phyloP scores from a whole-genome alignment of 2,113 vertebrate species.

The Acanthochromis polyacanthus region DNA sequence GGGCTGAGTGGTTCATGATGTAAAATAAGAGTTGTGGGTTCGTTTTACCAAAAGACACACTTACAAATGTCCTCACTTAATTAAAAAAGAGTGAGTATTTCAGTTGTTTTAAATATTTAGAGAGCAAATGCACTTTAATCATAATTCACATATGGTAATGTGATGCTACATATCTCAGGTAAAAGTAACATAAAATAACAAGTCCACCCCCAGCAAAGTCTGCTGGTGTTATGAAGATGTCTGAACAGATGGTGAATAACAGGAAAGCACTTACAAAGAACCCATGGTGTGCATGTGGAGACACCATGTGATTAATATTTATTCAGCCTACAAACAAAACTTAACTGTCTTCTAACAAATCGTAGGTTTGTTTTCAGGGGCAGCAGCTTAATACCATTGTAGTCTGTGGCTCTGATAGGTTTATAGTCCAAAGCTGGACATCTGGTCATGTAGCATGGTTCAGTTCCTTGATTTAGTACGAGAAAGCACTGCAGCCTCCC shows the following conservation, averaged over 20 bases:
- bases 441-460: not conserved
- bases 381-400: too few species aligned
- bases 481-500: not conserved
- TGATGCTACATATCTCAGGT: not conserved
- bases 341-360: not conserved
- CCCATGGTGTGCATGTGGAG: constrained; percentile 38
- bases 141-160: not conserved
- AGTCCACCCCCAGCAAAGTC: not conserved
- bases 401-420: not conserved
- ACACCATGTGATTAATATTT: constrained; percentile 53
- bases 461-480: too few species aligned
- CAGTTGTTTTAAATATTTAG: not conserved
- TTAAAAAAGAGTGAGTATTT: not conserved
- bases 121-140: not conserved
- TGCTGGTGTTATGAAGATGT: not conserved
- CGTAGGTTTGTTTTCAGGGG: not conserved
- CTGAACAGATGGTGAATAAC: not conserved
- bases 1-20: not conserved
- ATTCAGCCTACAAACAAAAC: constrained; percentile 18
- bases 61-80: not conserved
- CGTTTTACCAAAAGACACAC: not conserved
- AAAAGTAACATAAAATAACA: not conserved
- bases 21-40: not conserved
- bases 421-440: not conserved
- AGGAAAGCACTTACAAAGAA: constrained; percentile 25